phyloP scores from a whole-genome alignment of 2,113 vertebrate genomes.

The Bambusicola thoracicus region DNA sequence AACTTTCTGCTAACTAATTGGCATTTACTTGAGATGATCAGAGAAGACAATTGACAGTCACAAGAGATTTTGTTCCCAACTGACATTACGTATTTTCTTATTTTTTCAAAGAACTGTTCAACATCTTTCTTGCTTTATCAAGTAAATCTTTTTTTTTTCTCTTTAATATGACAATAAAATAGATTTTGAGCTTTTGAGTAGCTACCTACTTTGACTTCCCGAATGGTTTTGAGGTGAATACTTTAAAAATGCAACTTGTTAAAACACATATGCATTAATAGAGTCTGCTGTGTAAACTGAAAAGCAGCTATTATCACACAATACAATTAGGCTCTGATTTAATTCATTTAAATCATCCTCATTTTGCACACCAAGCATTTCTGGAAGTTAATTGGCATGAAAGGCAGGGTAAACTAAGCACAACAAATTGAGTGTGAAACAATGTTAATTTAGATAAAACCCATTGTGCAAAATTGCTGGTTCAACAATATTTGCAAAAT shows the following conservation, averaged over 20 bases:
- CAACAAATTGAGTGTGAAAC: slow-evolving; percentile 77
- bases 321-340: slow-evolving; percentile 41
- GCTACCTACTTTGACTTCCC: background rate
- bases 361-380: slow-evolving; percentile 68
- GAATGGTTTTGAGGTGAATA: background rate
- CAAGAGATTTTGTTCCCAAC: background rate
- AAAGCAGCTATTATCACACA: slow-evolving; percentile 44
- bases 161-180: background rate
- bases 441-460: slow-evolving; percentile 72
- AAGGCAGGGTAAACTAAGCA: slow-evolving; percentile 68
- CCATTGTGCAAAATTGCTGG: slow-evolving; percentile 53
- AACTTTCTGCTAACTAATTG: background rate
- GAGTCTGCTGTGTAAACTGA: background rate
- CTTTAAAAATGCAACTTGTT: slow-evolving; percentile 8
- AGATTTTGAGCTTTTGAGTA: background rate
- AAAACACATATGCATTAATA: background rate
- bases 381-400: slow-evolving; percentile 68
- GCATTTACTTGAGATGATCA: background rate
- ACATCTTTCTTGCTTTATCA: background rate
- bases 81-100: background rate
- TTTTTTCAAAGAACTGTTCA: background rate
- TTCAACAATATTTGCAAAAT: slow-evolving; percentile 58
- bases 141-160: background rate
- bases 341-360: slow-evolving; percentile 53
- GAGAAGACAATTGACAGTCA: background rate